Percentiles rank a stretch among this genome's conserved stretches.
These are phyloP conservation scores for Cancer borealis DNA, from an alignment of 2,888 invertebrate species.

Conservation along the genomic window DNA sequence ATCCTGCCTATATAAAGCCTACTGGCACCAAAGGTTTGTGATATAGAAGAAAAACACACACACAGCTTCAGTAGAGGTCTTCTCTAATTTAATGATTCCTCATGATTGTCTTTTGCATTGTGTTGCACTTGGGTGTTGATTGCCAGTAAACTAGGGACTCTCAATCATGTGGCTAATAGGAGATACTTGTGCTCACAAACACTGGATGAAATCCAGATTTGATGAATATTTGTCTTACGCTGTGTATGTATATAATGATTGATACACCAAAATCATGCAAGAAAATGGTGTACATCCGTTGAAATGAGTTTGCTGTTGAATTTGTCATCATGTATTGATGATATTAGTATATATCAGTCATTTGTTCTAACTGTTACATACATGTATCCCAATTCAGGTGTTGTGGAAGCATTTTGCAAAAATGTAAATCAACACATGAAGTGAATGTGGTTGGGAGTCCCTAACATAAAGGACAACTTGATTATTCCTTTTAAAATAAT, in stretches of 20 bases:
- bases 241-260: background rate
- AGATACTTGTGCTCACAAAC: background rate
- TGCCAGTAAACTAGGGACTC: background rate
- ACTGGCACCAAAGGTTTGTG: too few relatives aligned
- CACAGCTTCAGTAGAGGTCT: background rate
- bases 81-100: background rate
- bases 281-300: background rate
- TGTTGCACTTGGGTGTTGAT: constrained; percentile 25
- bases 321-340: background rate
- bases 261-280: background rate
- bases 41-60: background rate
- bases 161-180: background rate
- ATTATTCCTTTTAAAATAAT: background rate
- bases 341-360: background rate
- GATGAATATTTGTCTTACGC: background rate
- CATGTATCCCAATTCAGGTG: background rate
- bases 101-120: background rate
- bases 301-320: background rate
- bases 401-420: background rate
- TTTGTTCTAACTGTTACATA: background rate
- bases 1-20: too few relatives aligned
- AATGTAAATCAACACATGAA: background rate
- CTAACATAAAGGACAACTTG: background rate
- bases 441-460: background rate
- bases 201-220: background rate